phyloP scores from a whole-genome alignment of 2,113 vertebrate species.

The Halichoerus grypus region DNA sequence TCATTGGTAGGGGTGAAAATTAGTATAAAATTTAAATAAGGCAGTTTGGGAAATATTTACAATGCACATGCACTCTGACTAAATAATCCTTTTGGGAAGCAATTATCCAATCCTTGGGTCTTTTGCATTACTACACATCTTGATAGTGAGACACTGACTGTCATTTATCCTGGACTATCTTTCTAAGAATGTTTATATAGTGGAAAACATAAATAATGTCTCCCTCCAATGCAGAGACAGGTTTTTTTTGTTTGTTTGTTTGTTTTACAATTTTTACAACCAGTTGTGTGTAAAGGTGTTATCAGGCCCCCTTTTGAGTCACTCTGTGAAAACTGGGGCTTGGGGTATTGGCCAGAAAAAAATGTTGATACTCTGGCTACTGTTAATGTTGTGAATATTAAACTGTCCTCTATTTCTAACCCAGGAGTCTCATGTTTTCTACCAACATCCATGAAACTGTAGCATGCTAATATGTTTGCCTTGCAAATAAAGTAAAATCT shows the following conservation, averaged over 20 bases:
- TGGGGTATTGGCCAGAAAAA: neutral
- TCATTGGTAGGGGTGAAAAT: neutral
- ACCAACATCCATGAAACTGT: neutral
- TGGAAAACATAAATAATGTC: neutral
- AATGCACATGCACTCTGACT: neutral
- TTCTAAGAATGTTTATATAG: neutral
- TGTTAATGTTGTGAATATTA: neutral
- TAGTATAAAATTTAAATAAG: conserved; percentile 5
- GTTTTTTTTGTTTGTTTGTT: neutral
- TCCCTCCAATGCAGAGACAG: neutral
- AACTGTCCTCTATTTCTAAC: neutral
- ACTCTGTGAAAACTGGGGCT: neutral
- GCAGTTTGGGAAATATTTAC: neutral
- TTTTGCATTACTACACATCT: neutral
- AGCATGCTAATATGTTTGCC: neutral
- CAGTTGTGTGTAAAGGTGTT: neutral
- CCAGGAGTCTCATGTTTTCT: neutral
- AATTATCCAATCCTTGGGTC: neutral
- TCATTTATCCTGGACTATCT: neutral
- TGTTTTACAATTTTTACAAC: neutral
- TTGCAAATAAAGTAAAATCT: conserved; percentile 41
- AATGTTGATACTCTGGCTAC: neutral
- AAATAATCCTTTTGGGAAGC: neutral
- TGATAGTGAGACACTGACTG: neutral
- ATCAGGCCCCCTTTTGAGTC: neutral